phyloP scores from a whole-genome alignment of 92 coral and sea anemone genomes.

The Palythoa caribaeorum region DNA sequence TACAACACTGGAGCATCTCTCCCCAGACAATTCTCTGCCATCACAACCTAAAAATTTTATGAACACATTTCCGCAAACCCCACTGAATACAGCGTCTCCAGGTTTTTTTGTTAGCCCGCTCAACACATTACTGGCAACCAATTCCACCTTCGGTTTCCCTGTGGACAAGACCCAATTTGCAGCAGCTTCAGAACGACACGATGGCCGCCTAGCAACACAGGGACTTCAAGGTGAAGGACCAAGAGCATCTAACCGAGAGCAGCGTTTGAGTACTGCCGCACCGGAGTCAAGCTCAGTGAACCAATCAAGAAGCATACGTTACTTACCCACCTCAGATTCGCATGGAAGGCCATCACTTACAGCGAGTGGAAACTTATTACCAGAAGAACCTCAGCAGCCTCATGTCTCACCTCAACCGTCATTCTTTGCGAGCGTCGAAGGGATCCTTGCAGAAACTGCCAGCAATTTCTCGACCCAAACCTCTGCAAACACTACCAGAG shows the following conservation, averaged over 20 bases:
- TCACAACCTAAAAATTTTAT: conserved; percentile 2
- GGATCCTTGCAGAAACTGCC: conserved; percentile 6
- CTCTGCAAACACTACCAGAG: conserved; percentile 7
- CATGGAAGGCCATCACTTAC: background rate
- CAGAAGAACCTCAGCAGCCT: background rate
- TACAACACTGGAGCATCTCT: background rate
- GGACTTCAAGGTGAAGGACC: background rate
- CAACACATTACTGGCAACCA: conserved; percentile 53
- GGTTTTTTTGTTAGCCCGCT: conserved; percentile 73
- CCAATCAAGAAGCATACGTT: background rate
- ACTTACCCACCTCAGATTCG: background rate
- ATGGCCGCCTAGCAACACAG: background rate
- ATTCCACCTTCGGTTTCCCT: background rate
- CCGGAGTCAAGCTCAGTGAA: background rate
- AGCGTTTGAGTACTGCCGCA: background rate
- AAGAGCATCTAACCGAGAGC: background rate
- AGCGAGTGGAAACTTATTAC: background rate
- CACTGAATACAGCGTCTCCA: conserved; percentile 72
- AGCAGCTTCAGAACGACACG: background rate
- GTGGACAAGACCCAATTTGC: conserved; percentile 5
- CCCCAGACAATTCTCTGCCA: conserved; percentile 7
- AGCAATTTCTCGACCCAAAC: background rate
- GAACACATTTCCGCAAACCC: conserved; percentile 55
- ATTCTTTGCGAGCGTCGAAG: conserved; percentile 12
- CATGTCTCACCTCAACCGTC: conserved; percentile 4